phyloP scores from a whole-genome alignment of 2,888 invertebrate species.

The Acholoe squamosa region DNA sequence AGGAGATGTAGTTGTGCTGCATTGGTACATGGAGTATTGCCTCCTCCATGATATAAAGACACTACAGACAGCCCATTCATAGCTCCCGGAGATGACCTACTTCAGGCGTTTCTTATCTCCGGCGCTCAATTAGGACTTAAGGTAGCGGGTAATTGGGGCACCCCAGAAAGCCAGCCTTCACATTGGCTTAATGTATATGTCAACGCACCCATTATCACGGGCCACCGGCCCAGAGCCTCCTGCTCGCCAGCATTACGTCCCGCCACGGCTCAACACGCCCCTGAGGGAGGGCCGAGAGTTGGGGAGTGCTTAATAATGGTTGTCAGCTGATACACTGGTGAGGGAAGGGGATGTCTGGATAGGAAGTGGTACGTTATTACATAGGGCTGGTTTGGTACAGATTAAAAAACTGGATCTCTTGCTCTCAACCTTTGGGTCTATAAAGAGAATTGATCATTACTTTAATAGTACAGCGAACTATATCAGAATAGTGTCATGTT shows the following conservation, averaged over 20 bases:
- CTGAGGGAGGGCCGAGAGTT: not conserved
- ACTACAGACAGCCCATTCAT: too few species aligned
- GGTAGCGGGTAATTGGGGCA: constrained; percentile 51
- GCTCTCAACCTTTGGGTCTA: too few species aligned
- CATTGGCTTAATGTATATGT: constrained; percentile 48
- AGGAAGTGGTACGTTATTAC: not conserved
- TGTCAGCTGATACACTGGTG: not conserved
- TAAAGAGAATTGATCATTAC: too few species aligned
- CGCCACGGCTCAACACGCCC: not conserved
- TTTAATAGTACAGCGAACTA: too few species aligned
- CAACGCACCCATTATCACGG: constrained; percentile 37
- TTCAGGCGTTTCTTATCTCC: not conserved
- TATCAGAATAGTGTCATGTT: too few species aligned
- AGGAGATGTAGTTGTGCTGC: too few species aligned
- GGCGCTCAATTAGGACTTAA: constrained; percentile 45
- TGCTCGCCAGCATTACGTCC: constrained; percentile 13
- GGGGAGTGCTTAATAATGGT: not conserved
- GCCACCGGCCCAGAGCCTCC: not conserved
- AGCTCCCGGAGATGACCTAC: constrained; percentile 22
- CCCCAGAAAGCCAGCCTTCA: constrained; percentile 17
- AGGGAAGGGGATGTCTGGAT: not conserved
- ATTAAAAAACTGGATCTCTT: too few species aligned
- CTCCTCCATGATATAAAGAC: too few species aligned
- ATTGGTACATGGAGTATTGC: too few species aligned
- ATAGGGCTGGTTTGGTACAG: too few species aligned